phyloP scores from a whole-genome alignment of 1,140 invertebrate species.

The Adelges cooleyi region DNA sequence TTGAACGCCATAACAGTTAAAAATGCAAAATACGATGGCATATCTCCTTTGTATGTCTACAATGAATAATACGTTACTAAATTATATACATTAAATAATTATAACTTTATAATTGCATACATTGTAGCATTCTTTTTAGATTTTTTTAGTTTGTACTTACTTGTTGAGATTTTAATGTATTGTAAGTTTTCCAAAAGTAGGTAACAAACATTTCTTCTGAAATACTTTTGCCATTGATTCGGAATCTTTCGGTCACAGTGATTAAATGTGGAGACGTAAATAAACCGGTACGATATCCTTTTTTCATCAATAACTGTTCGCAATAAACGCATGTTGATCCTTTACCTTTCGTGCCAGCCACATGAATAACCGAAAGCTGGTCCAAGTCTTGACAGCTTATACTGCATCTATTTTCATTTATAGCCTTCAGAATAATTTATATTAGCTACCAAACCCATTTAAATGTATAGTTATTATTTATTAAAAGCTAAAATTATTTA shows the following conservation, averaged over 20 bases:
- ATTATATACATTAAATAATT: too few species aligned
- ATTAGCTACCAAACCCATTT: constrained; percentile 1
- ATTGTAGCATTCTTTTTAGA: background rate
- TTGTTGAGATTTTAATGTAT: constrained; percentile 44
- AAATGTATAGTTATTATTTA: background rate
- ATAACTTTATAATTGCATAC: background rate
- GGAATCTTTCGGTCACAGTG: constrained; percentile 81
- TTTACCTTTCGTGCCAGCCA: constrained; percentile 93
- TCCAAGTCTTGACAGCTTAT: constrained; percentile 52
- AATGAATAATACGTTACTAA: too few species aligned
- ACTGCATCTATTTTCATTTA: constrained; percentile 44
- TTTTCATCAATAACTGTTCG: constrained; percentile 74
- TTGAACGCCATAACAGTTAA: constrained; percentile 84
- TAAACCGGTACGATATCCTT: constrained; percentile 86
- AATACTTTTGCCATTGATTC: constrained; percentile 73
- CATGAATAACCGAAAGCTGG: constrained; percentile 73
- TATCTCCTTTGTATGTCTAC: constrained; percentile 51
- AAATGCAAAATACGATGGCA: constrained; percentile 93
- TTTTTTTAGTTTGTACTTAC: constrained; percentile 24
- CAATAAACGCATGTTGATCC: constrained; percentile 87
- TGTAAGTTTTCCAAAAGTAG: constrained; percentile 76
- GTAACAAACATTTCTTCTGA: constrained; percentile 57
- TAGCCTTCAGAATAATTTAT: constrained; percentile 8
- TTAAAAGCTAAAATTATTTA: too few species aligned
- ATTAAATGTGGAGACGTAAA: constrained; percentile 93